Evolutionary conservation across 1,140 invertebrate genomes (phyloP), one percentile per base, ranked within the genome.

Genomic region (Trinorchestia longiramus): DNA sequence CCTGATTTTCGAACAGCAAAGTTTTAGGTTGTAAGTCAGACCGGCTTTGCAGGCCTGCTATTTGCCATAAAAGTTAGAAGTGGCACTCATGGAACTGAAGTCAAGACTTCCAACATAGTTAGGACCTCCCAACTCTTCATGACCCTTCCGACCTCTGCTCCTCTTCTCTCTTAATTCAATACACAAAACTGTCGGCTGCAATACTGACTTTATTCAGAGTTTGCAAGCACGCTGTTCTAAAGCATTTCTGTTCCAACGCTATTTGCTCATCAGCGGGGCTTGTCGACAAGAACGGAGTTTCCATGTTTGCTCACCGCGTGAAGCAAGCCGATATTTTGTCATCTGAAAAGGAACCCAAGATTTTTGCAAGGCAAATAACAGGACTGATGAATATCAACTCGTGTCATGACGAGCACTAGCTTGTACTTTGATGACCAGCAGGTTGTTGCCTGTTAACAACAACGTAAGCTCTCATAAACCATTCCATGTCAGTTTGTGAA

Each of bases 101-200:
- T 44, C 88, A 43, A 91, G 88, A 91, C 41, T 91, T 91, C 88
- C 28, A 91, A 91, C 88, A 91, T 91, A 15, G 88, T 91, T 91
- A 91, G 88, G 41, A 11, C 41, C 88, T 42, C 88, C 41, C 41
- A 91, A 91, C 88, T 91, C 88, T 42, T 91, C 88, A 43, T 91
- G 88, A 41, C 88, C 88, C 43, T 44, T 44, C 43, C 88, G 88
- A 91, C 88, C 88, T 91, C 88, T 91, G 88, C 41, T 91, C 88
- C 88, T 41, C 62, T 77, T 91, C 88, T 42, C 88, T 91, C 88
- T 42, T 91, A 91, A 91, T 91, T 91, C 88, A 91, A 91, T 91
- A 91, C 88, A 91, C 88, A 91, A 91, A 43, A 43, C 88, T 91
- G 88, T 91, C 88, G 88, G 88, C 41, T 43, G 43, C 43, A 91